phyloP scores from a whole-genome alignment of 2,113 vertebrate genomes.

The Scophthalmus maximus region DNA sequence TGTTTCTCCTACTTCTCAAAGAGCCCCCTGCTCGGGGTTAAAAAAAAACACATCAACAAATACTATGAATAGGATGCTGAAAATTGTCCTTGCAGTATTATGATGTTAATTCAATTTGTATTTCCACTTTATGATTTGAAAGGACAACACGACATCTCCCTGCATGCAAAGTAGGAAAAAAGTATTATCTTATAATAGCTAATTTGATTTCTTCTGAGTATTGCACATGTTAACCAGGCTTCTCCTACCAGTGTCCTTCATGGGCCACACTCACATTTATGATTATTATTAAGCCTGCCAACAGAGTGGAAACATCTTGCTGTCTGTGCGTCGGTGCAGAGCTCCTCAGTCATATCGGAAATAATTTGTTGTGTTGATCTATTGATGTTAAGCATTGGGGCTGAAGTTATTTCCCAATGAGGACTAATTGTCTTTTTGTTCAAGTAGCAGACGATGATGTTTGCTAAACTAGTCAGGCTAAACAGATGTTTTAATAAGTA shows the following conservation, averaged over 20 bases:
- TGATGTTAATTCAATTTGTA: constrained; percentile 70
- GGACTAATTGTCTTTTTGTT: constrained; percentile 13
- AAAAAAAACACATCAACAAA: constrained; percentile 41
- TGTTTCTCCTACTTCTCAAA: constrained; percentile 29
- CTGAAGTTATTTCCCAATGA: constrained; percentile 19
- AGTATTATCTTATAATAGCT: constrained; percentile 62
- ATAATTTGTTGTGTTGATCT: constrained; percentile 39
- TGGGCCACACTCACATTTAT: constrained; percentile 56
- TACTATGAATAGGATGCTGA: constrained; percentile 44
- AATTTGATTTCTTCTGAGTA: constrained; percentile 71
- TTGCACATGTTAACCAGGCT: constrained; percentile 68
- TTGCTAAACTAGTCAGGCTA: not conserved
- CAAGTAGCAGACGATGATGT: constrained; percentile 9
- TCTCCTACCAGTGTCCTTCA: constrained; percentile 73
- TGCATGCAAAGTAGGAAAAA: constrained; percentile 63
- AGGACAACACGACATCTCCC: constrained; percentile 57
- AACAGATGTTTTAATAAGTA: constrained; percentile 5
- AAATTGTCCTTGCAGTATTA: constrained; percentile 66
- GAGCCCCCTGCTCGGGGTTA: constrained; percentile 7
- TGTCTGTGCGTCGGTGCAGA: constrained; percentile 20
- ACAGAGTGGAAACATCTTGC: constrained; percentile 53
- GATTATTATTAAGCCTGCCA: constrained; percentile 65
- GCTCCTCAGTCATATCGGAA: constrained; percentile 42
- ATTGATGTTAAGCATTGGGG: constrained; percentile 24
- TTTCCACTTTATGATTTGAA: constrained; percentile 51